Evolutionary conservation across 1,140 invertebrate genomes (phyloP), one percentile per base, ranked within the genome.

Genomic region (Adoxophyes honmai): DNA sequence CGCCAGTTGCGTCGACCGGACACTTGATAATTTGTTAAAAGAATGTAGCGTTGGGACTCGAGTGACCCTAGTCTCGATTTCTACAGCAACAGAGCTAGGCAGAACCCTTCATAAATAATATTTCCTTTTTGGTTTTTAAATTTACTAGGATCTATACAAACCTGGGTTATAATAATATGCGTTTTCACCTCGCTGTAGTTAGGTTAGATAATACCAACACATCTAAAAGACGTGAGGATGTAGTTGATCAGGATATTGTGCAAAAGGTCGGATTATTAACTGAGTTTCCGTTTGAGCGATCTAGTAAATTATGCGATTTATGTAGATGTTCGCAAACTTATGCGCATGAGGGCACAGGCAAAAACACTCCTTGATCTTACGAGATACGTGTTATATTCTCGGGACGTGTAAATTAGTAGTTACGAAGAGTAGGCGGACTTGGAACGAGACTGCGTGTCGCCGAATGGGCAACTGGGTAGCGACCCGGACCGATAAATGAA

Each of bases 261-360:
- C 64, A 68, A 75, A 77, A 69, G 56, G 62, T 59, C 57, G 54
- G 60, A 56, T 57, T 56, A 53, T 54, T 62, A 68, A 13, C 36
- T 68, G 63, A 62, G 67, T 71, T 65, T 72, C 71, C 69, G 69
- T 77, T 61, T 64, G 64, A 68, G 34, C 65, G 53, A 60, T 65
- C 52, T 55, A 59, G 57, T 71, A 71, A 70, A 74, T 69, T 67
- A 58, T 66, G 64, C 62, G 62, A 68, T 75, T 75, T 67, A 64
- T 63, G 55, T 65, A 52, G 62, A 64, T 39, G 44, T 60, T 57
- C 57, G 53, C 52, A 52, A 67, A 62, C 59, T 66, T 37, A 37
- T 37, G 36, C 13, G 1, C 10, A 11, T 11, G 8, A 39, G 6
- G 15, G 15, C 11, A 5, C 14, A 39, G 15, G 13, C 37, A 39